phyloP scores from a whole-genome alignment of 92 coral and sea anemone species.

The Palythoa caribaeorum region DNA sequence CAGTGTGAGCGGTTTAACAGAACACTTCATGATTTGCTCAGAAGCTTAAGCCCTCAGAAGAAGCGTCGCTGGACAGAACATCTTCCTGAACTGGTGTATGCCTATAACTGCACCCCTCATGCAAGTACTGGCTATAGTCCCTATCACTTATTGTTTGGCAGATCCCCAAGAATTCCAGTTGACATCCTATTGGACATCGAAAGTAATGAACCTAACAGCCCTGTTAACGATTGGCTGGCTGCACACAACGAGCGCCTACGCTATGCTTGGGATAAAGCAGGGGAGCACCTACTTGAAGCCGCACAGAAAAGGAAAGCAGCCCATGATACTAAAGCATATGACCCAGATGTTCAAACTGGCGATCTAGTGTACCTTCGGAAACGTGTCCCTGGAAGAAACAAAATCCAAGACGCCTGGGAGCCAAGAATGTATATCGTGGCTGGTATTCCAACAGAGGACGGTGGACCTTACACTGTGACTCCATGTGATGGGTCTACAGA shows the following conservation, averaged over 20 bases:
- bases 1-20: conserved; percentile 71
- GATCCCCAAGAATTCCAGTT: background rate
- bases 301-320: background rate
- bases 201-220: background rate
- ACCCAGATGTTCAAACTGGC: background rate
- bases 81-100: background rate
- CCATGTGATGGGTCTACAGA: conserved; percentile 23
- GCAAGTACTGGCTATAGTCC: background rate
- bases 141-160: background rate
- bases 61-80: background rate
- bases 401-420: conserved; percentile 32
- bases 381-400: conserved; percentile 14
- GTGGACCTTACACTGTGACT: conserved; percentile 14
- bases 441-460: background rate
- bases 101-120: background rate
- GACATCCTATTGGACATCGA: background rate
- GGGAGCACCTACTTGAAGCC: conserved; percentile 22
- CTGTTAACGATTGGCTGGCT: background rate
- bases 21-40: conserved; percentile 34
- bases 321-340: background rate
- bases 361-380: background rate
- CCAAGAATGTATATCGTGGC: background rate
- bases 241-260: background rate
- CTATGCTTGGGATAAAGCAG: conserved; percentile 20
- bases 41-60: conserved; percentile 41